Evolutionary conservation across 2,113 vertebrate species (phyloP), one percentile per base, ranked within the genome.

Genomic region (Tinamus guttatus): DNA sequence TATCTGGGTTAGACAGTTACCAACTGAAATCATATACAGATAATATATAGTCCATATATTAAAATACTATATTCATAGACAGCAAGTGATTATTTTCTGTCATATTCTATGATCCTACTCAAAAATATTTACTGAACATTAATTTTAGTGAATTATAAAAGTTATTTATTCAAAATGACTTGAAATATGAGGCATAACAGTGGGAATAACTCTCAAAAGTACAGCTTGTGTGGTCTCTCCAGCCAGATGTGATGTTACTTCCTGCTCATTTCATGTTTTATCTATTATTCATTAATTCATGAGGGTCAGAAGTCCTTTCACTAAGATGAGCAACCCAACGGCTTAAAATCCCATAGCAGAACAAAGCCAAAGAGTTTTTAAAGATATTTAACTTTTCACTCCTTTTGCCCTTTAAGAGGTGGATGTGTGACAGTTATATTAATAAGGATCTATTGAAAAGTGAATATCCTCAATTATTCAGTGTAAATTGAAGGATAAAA

Each of bases 251-350:
- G 0, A 52, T 77, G 36, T 49, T 85, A 47, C 27, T 76, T 91
- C 78, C 25, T 1, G 58, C 9, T 59, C 40, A 59, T 76, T 89
- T 74, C 22, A 74, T 82, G 15, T 93, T 95, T 91, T 95, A 88
- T 90, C 67, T 89, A 69, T 60, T 89, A 81, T 94, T 94, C 70
- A 90, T 94, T 94, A 81, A 75, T 91, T 92, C 16, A 0, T 69
- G 40, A 95, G 94, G 93, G 91, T 95, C 70, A 94, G 56, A 95
- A 94, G 84, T 91, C 65, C n/a, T 95, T 80, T 24, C 52, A 64
- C 78, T 82, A 59, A 27, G 45, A 45, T 22, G 12, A 93, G 94
- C 64, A 52, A 38, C 7, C 75, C 52, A 86, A 30, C 20, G 85
- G 19, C 83, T 94, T 62, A 76, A 94, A 97, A 87, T 95, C 75